Evolutionary conservation across 1,140 invertebrate genomes (phyloP).

Genomic region (Drosophila lacertosa): DNA sequence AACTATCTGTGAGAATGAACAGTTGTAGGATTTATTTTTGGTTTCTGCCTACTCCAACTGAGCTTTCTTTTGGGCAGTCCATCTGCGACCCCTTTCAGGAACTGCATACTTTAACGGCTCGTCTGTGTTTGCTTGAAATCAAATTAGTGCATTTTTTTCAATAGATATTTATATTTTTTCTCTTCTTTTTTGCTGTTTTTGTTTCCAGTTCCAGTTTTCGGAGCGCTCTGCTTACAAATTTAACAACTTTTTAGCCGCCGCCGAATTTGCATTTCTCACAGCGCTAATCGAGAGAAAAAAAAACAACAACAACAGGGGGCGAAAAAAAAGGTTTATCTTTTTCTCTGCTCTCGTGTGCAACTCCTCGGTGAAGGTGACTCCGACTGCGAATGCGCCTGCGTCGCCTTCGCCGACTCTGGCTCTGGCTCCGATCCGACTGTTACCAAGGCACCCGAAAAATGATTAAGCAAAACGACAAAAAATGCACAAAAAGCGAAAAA

Average conservation of each 20-base stretch:
- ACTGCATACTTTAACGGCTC: constrained; percentile 4
- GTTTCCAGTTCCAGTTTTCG: constrained; percentile 32
- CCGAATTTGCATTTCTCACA: constrained; percentile 79
- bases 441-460: constrained; percentile 52
- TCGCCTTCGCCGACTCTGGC: too few relatives aligned
- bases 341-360: constrained; percentile 1
- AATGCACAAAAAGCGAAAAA: constrained; percentile 13
- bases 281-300: constrained; percentile 21
- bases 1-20: too few relatives aligned
- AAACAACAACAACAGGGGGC: constrained; percentile 27
- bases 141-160: constrained; percentile 76
- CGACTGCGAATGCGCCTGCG: not conserved
- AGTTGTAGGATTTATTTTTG: too few relatives aligned
- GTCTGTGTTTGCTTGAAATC: constrained; percentile 30
- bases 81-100: constrained; percentile 5
- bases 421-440: constrained; percentile 9
- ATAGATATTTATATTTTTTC: not conserved
- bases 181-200: not conserved
- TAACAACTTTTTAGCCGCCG: constrained; percentile 44
- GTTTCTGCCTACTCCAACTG: too few relatives aligned
- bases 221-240: constrained; percentile 65
- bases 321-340: constrained; percentile 39
- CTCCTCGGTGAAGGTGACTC: not conserved
- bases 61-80: not conserved
- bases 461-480: constrained; percentile 28